Conservation (phyloP, 2,797 vertebrate species). For the Darevskia mixta region DNA sequence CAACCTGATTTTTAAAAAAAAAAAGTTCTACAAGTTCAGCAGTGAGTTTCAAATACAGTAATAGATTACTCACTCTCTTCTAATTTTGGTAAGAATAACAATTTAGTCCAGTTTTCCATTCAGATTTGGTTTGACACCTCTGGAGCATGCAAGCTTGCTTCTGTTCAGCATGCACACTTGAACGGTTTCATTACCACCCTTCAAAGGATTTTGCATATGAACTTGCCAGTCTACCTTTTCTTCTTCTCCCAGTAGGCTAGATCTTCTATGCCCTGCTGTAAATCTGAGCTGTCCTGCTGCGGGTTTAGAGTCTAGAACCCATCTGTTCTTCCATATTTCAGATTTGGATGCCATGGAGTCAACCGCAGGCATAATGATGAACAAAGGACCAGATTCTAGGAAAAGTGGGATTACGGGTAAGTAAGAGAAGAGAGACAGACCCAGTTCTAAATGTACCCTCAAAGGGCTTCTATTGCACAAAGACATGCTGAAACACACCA, state of each 20-base stretch:
- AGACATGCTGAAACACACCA: not conserved
- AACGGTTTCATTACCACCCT: not conserved
- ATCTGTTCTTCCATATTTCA: slow-evolving; percentile 31
- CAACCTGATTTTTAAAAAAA: not conserved
- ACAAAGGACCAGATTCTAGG: slow-evolving; percentile 68
- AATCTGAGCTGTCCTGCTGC: not conserved
- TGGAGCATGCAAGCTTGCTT: not conserved
- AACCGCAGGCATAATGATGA: slow-evolving; percentile 64
- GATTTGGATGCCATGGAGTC: slow-evolving; percentile 79
- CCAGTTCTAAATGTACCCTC: not conserved
- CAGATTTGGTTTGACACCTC: not conserved
- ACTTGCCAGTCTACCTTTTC: not conserved
- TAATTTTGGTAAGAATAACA: not conserved
- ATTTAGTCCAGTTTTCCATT: not conserved
- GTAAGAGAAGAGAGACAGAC: not conserved
- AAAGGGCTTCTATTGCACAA: not conserved
- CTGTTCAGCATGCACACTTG: not conserved
- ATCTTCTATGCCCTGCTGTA: not conserved
- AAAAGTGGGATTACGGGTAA: slow-evolving; percentile 68
- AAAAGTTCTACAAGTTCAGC: not conserved
- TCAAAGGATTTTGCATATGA: not conserved
- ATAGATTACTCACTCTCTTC: not conserved
- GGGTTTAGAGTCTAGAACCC: not conserved
- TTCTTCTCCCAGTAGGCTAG: not conserved
- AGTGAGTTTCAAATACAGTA: not conserved